Evolutionary conservation across 2,113 vertebrate species (phyloP), one percentile per base, ranked within the genome.

Genomic region (Globicephala melas): DNA sequence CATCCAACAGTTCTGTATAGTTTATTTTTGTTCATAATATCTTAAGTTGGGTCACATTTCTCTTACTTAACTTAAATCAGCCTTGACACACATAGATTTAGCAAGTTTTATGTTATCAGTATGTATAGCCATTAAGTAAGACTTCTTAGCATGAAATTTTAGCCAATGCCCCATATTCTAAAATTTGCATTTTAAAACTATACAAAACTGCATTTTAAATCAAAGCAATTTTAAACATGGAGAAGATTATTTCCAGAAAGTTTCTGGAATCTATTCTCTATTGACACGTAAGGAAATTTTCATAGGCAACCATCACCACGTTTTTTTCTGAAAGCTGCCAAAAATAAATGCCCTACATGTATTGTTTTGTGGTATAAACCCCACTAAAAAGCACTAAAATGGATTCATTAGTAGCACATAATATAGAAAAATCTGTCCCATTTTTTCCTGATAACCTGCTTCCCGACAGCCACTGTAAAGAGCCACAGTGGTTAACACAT

Each of bases 161-260:
- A 89, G 73, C 25, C 67, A 63, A 50, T 28, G 20, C 1, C 0
- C 15, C 2, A 91, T 95, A 86, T 95, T 71, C 77, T 85, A n/a
- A 91, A 76, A 76, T 95, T 98, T 97, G 94, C 79, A 96, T 90
- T 97, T 90, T 5, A 70, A 92, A 92, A 81, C 87, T 94, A 98
- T 91, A 98, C 93, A 98, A 97, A 98, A 98, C 91, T 97, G 94
- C 70, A 87, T 91, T 95, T 93, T 97, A 96, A 94, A 89, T 60
- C 31, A 79, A 97, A 98, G 95, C 68, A 77, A 76, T 8, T 15
- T 67, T 84, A 96, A 0, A 6, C 12, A 55, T 70, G 44, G 55
- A 77, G 80, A 85, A 95, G 62, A 67, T 41, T 82, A 95, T n/a
- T 28, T 70, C 50, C 44, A 94, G 81, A 23, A 81, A 94, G 84